Conservation (phyloP, 2,888 invertebrate genomes). For the Tinea semifulvella region DNA sequence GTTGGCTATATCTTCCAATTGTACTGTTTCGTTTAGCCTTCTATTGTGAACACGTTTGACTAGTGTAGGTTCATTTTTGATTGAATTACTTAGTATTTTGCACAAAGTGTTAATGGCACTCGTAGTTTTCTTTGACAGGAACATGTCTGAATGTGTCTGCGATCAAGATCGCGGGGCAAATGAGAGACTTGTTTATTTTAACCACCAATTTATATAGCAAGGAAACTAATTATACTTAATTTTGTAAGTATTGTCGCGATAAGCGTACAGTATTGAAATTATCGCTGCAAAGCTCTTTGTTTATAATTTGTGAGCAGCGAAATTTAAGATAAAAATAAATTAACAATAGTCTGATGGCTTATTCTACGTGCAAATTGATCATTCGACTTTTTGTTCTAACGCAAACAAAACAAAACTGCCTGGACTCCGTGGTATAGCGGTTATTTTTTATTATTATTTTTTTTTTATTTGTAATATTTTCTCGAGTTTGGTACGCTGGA, state of each 20-base stretch:
- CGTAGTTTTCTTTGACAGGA: conserved; percentile 2
- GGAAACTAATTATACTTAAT: not conserved
- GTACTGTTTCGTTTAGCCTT: not conserved
- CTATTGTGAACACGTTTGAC: not conserved
- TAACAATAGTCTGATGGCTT: no score
- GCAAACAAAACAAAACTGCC: no score
- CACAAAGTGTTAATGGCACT: conserved; percentile 1
- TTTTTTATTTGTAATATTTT: no score
- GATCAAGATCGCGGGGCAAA: not conserved
- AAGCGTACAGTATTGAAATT: no score
- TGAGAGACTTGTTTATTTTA: conserved; percentile 4
- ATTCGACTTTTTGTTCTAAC: no score
- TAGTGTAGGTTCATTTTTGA: not conserved
- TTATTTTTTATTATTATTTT: no score
- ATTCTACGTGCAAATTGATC: no score
- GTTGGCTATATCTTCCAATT: conserved; percentile 23
- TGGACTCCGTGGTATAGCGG: no score
- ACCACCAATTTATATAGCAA: conserved; percentile 2
- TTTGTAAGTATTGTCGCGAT: not conserved
- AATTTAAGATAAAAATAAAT: no score
- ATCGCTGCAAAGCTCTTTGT: no score
- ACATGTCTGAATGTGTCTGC: not conserved
- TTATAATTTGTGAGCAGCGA: no score
- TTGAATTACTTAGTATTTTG: not conserved
- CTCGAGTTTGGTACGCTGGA: no score